A percentile compares a stretch with the other conserved stretches of the same genome.
Conservation (phyloP, 2,797 vertebrate species). For the Epinephelus malabaricus region DNA sequence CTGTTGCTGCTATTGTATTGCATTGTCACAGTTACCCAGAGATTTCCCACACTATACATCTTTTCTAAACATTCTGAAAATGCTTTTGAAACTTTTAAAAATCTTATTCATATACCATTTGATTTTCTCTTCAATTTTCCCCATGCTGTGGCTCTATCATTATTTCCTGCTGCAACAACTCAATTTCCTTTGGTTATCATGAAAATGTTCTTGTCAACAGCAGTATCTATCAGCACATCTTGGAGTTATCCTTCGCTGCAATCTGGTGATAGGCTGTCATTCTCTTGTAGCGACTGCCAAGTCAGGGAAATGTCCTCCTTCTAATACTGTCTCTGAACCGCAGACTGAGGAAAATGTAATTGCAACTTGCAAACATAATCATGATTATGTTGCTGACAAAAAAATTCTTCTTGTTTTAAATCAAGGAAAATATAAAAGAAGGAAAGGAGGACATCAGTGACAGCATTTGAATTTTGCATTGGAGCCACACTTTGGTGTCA, state of each 20-base stretch:
- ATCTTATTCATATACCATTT: not conserved
- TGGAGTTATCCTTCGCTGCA: slow-evolving; percentile 13
- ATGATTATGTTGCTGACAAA: no score
- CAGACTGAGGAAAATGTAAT: not conserved
- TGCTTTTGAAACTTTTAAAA: not conserved
- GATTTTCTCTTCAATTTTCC: not conserved
- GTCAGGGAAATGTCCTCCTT: slow-evolving; percentile 6
- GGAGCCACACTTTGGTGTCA: no score
- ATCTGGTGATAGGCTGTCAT: slow-evolving; percentile 16
- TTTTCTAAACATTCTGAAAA: not conserved
- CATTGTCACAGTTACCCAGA: not conserved
- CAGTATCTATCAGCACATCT: slow-evolving; percentile 42
- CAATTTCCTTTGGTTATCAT: not conserved
- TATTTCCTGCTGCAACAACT: slow-evolving; percentile 18
- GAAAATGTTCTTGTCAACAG: slow-evolving; percentile 18
- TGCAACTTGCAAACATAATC: not conserved
- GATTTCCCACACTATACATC: not conserved
- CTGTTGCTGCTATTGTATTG: not conserved
- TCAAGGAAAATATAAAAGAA: no score
- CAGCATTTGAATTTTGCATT: no score
- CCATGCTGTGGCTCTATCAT: not conserved
- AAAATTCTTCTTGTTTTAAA: no score
- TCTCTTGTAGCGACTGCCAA: slow-evolving; percentile 3
- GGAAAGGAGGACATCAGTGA: no score
- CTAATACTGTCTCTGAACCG: not conserved